These are phyloP conservation scores for Nyctereutes procyonoides DNA, from an alignment of 2,113 vertebrate genomes.

Conservation along the genomic window DNA sequence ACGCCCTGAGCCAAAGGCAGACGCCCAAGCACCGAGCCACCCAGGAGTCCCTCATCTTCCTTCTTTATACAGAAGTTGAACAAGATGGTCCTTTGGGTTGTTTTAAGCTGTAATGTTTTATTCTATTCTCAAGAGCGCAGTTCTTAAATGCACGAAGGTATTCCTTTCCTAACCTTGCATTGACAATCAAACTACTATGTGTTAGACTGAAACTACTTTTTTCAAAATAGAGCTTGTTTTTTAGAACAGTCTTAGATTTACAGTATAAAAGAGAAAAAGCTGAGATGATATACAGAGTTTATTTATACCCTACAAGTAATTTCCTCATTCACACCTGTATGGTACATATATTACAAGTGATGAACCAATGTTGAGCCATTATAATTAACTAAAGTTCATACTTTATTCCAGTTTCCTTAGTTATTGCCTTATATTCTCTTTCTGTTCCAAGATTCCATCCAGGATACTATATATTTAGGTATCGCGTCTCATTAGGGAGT, in stretches of 20 bases:
- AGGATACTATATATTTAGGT: not conserved
- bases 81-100: not conserved
- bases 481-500: not conserved
- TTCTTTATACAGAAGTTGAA: not conserved
- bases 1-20: too few species aligned
- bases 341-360: not conserved
- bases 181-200: not conserved
- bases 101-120: not conserved
- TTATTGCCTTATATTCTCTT: not conserved
- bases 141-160: not conserved
- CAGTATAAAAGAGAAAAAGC: not conserved
- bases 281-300: not conserved
- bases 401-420: not conserved
- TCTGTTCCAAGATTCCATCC: not conserved
- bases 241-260: conserved; percentile 37
- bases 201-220: not conserved
- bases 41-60: not conserved
- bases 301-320: not conserved
- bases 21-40: too few species aligned
- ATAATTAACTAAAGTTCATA: not conserved
- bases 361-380: not conserved
- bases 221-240: not conserved
- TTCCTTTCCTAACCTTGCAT: not conserved
- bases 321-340: not conserved
- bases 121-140: not conserved